Conservation (phyloP, 1,140 invertebrate species). For the Procambarus clarkii region DNA sequence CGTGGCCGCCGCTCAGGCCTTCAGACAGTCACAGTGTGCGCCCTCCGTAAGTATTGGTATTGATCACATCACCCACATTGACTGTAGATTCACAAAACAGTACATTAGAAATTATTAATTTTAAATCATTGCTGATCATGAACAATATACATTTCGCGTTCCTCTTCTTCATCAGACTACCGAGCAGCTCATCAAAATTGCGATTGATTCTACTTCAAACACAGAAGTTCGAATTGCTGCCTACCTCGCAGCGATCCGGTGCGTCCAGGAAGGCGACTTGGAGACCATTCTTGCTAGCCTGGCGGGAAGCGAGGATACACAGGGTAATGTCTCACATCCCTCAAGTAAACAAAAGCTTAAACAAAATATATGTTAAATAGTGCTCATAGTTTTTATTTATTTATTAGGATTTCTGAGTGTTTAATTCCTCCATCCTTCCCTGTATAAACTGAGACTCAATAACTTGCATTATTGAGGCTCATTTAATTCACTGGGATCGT, state of each 20-base stretch:
- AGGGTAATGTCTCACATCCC: background rate
- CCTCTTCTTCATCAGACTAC: background rate
- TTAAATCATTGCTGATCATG: background rate
- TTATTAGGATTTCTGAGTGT: too few species aligned
- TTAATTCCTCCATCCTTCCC: too few species aligned
- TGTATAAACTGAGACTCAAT: too few species aligned
- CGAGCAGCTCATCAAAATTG: background rate
- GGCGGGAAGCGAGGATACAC: conserved; percentile 41
- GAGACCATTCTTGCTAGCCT: conserved; percentile 21
- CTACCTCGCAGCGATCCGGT: conserved; percentile 40
- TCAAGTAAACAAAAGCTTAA: too few species aligned
- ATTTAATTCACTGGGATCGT: too few species aligned
- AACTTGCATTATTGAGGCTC: too few species aligned
- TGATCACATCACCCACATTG: too few species aligned
- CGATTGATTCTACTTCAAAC: background rate
- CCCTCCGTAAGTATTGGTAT: background rate
- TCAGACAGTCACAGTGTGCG: conserved; percentile 17
- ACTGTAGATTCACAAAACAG: too few species aligned
- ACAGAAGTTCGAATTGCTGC: conserved; percentile 55
- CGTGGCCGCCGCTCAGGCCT: conserved; percentile 45
- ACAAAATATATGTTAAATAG: too few species aligned
- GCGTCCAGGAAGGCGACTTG: conserved; percentile 38
- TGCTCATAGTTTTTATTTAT: too few species aligned
- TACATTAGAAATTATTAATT: background rate
- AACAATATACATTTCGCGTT: background rate